These are phyloP conservation scores for Diachasmimorpha longicaudata DNA, from an alignment of 1,140 invertebrate genomes.

Conservation along the genomic window DNA sequence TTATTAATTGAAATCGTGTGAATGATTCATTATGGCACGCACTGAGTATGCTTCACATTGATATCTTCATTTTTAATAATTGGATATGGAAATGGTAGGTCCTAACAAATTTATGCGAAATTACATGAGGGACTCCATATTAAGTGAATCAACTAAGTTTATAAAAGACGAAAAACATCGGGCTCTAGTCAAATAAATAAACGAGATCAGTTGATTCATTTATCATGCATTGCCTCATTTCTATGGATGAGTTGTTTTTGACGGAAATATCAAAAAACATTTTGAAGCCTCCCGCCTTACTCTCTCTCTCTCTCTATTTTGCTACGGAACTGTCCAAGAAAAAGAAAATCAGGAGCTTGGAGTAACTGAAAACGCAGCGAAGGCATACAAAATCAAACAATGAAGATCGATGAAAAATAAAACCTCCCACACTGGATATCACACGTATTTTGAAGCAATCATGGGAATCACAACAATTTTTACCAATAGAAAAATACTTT, in stretches of 20 bases:
- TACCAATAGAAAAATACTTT: slow-evolving; percentile 4
- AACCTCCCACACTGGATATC: slow-evolving; percentile 15
- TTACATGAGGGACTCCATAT: too few relatives aligned
- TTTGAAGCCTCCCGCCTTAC: too few relatives aligned
- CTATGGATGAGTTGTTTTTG: too few relatives aligned
- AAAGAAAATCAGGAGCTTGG: not conserved
- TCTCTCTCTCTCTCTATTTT: not conserved
- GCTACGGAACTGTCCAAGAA: not conserved
- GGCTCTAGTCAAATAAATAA: too few relatives aligned
- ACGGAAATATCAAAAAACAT: too few relatives aligned
- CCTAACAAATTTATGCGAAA: too few relatives aligned
- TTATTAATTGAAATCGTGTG: slow-evolving; percentile 4
- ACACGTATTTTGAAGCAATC: not conserved
- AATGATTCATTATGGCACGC: slow-evolving; percentile 21
- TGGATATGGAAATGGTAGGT: not conserved
- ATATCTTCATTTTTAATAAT: not conserved
- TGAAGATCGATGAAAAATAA: slow-evolving; percentile 7
- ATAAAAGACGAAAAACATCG: too few relatives aligned
- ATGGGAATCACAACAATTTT: not conserved
- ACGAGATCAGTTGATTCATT: too few relatives aligned
- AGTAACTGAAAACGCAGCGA: slow-evolving; percentile 21
- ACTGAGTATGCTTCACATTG: slow-evolving; percentile 9
- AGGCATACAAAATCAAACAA: not conserved
- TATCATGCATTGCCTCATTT: too few relatives aligned
- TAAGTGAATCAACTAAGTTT: too few relatives aligned